Conservation (phyloP, 2,797 vertebrate species). For the Tapirus indicus region DNA sequence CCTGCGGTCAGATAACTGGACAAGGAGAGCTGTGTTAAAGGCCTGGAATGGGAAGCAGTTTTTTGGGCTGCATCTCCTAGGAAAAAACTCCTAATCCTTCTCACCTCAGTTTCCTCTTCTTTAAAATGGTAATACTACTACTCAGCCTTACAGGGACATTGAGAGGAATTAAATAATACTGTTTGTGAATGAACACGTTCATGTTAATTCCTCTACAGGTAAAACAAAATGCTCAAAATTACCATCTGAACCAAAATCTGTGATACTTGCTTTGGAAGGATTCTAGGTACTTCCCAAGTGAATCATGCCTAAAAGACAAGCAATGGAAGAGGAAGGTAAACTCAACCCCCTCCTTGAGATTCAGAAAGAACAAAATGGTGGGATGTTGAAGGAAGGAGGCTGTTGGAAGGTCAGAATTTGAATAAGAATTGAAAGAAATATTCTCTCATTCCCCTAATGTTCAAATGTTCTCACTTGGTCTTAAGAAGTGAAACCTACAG, state of each 20-base stretch:
- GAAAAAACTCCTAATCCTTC: conserved; percentile 10
- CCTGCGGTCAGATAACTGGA: not conserved
- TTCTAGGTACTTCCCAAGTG: not conserved
- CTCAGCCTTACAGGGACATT: not conserved
- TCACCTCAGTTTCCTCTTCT: not conserved
- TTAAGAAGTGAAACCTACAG: conserved; percentile 36
- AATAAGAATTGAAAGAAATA: conserved; percentile 44
- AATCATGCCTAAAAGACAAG: conserved; percentile 6
- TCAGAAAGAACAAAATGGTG: conserved; percentile 60
- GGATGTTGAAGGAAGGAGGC: not conserved
- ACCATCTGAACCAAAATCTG: conserved; percentile 11
- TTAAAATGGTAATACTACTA: conserved; percentile 11
- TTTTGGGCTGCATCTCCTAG: not conserved
- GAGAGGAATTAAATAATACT: conserved; percentile 33
- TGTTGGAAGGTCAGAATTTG: conserved; percentile 1
- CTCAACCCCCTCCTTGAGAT: not conserved
- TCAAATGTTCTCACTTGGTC: conserved; percentile 24
- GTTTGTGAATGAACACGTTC: conserved; percentile 4
- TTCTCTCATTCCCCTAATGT: not conserved
- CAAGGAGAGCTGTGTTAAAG: not conserved
- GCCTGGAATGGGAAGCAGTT: not conserved
- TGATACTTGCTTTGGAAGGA: not conserved
- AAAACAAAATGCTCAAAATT: conserved; percentile 47
- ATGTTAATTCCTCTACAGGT: conserved; percentile 3
- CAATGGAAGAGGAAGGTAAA: not conserved